A percentile compares a stretch with the other conserved stretches of the same genome.
Conservation (phyloP, 2,113 vertebrate genomes). For the Hipposideros armiger region DNA sequence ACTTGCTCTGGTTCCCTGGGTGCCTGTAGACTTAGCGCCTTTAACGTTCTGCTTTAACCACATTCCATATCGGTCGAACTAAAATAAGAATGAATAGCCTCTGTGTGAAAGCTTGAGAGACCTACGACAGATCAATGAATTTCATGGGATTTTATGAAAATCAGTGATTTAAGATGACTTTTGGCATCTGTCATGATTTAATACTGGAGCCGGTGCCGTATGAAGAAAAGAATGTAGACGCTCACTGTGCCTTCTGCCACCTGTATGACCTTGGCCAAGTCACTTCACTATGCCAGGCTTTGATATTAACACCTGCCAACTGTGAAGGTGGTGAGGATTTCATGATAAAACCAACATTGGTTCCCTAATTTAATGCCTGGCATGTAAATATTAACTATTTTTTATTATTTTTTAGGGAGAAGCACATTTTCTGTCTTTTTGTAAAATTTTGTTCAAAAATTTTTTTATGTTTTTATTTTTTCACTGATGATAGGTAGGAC, state of each 20-base stretch:
- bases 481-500: not conserved
- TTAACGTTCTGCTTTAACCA: not conserved
- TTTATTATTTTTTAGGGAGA: not conserved
- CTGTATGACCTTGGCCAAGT: not conserved
- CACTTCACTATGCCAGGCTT: not conserved
- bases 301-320: not conserved
- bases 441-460: not conserved
- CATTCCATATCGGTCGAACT: not conserved
- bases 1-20: not conserved
- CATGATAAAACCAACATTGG: not conserved
- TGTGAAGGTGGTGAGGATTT: not conserved
- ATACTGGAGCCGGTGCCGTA: not conserved
- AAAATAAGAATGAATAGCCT: not conserved
- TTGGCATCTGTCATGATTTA: not conserved
- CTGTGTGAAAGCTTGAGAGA: not conserved
- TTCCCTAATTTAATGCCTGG: not conserved
- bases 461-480: slow-evolving; percentile 43
- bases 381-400: not conserved
- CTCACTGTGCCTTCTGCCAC: not conserved
- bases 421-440: not conserved
- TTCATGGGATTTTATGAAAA: not conserved
- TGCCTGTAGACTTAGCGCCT: not conserved
- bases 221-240: not conserved
- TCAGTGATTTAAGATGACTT: not conserved
- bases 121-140: not conserved